These are phyloP conservation scores for Priocnemis perturbator DNA, from an alignment of 2,888 invertebrate species.

Conservation along the genomic window DNA sequence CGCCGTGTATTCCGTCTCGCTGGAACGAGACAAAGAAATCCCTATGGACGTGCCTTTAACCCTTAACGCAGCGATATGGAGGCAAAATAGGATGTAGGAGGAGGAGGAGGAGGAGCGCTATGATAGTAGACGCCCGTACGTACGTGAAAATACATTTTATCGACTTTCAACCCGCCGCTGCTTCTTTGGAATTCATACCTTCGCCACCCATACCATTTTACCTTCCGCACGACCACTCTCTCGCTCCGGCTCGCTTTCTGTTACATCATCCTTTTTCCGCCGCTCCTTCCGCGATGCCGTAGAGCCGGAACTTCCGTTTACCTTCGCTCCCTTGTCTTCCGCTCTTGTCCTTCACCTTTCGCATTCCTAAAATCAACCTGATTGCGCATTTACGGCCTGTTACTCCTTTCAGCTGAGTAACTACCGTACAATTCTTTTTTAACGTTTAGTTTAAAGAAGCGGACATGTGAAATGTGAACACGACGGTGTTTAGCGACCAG, in stretches of 20 bases:
- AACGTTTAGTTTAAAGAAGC: no score
- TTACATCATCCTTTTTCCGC: constrained; percentile 17
- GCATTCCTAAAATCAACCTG: background rate
- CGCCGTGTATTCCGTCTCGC: background rate
- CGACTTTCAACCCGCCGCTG: constrained; percentile 29
- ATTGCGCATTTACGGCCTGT: no score
- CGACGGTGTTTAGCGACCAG: no score
- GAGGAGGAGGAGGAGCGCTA: constrained; percentile 19
- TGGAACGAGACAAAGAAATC: background rate
- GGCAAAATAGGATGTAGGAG: constrained; percentile 35
- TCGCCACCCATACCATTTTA: constrained; percentile 28
- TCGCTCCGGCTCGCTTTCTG: constrained; percentile 24
- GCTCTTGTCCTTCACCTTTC: background rate
- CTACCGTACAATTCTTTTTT: no score
- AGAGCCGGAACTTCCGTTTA: constrained; percentile 19
- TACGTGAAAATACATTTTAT: constrained; percentile 39
- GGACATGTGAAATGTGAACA: no score
- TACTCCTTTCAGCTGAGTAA: no score
- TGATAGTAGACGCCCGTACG: constrained; percentile 13
- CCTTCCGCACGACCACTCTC: constrained; percentile 7
- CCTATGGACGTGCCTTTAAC: constrained; percentile 1
- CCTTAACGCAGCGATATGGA: constrained; percentile 13
- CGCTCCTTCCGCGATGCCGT: constrained; percentile 11
- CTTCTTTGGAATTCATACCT: constrained; percentile 53
- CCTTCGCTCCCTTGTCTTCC: constrained; percentile 14